Evolutionary conservation across 2,113 vertebrate species (phyloP), one percentile per base, ranked within the genome.

Genomic region (Gasterosteus nipponicus): DNA sequence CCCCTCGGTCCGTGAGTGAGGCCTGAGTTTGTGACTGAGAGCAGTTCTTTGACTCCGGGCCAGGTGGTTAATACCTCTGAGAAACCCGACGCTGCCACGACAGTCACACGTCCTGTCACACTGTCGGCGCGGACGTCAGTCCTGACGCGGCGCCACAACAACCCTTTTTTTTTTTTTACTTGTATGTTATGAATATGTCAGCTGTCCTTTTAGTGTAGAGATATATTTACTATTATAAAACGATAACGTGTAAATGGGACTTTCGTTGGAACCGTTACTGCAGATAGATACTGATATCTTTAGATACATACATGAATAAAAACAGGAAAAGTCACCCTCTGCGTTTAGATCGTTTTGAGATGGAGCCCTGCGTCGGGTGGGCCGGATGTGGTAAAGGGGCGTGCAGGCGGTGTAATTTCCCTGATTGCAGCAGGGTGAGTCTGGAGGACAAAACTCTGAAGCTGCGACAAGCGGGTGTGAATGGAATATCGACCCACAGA

Each of bases 401-500:
- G 0, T 4, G 2, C 15, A 15, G 73, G 18, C 22, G 8, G 46
- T 33, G 57, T 51, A 2, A 44, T 73, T 44, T 66, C 75, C 26
- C n/a, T 49, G 41, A 74, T 57, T 54, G 66, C 61, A 59, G 61
- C n/a, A 47, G 57, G 61, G 46, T 5, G 54, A 38, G 44, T 63
- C 5, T 57, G 69, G 54, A 49, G 16, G 33, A 49, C 35, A 64
- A 75, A 80, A 75, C 44, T 0, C 41, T 42, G 61, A 64, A 29
- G 58, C 69, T n/a, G 29, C 35, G n/a, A 31, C 49, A 8, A 42
- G 53, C 35, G 49, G 64, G 44, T 77, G 80, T 56, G 90, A 71
- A 87, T 92, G 83, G 87, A 88, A 84, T 89, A 90, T 89, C 86
- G 90, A 92, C 89, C 56, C 39, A 65, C 62, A 54, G 47, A 39